phyloP scores from a whole-genome alignment of 2,797 vertebrate genomes.

The Perodicticus potto region DNA sequence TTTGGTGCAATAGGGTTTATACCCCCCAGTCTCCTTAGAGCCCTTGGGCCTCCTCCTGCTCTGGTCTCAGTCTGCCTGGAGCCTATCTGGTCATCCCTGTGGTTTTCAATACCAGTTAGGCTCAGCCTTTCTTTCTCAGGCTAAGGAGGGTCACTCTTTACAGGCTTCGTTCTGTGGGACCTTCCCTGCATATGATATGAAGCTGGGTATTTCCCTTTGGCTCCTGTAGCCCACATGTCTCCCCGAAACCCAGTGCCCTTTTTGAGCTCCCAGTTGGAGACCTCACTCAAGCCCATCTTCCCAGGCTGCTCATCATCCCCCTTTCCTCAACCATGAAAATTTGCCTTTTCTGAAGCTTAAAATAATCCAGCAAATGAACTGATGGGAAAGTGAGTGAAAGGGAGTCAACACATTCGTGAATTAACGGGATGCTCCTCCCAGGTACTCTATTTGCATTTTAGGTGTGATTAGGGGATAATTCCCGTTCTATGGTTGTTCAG shows the following conservation, averaged over 20 bases:
- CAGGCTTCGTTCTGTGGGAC: neutral
- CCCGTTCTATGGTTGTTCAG: slow-evolving; percentile 20
- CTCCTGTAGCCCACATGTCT: neutral
- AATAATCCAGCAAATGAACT: slow-evolving; percentile 48
- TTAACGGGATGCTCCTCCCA: slow-evolving; percentile 28
- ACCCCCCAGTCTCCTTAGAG: neutral
- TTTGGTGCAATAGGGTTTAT: neutral
- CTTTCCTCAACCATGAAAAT: neutral
- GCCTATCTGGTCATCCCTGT: neutral
- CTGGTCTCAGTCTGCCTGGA: neutral
- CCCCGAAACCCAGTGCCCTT: neutral
- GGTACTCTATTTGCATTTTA: slow-evolving; percentile 61
- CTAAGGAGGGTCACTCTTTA: neutral
- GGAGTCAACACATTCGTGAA: neutral
- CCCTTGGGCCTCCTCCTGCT: neutral
- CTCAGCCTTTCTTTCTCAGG: neutral
- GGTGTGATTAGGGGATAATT: slow-evolving; percentile 37
- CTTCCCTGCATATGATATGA: neutral
- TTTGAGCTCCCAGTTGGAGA: neutral
- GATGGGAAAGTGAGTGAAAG: slow-evolving; percentile 26
- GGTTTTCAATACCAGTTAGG: neutral
- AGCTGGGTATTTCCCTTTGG: neutral
- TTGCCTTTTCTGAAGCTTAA: slow-evolving; percentile 35
- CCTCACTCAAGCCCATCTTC: neutral
- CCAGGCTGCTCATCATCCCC: neutral